Evolutionary conservation across 2,113 vertebrate genomes (phyloP).

Genomic region (Numida meleagris): DNA sequence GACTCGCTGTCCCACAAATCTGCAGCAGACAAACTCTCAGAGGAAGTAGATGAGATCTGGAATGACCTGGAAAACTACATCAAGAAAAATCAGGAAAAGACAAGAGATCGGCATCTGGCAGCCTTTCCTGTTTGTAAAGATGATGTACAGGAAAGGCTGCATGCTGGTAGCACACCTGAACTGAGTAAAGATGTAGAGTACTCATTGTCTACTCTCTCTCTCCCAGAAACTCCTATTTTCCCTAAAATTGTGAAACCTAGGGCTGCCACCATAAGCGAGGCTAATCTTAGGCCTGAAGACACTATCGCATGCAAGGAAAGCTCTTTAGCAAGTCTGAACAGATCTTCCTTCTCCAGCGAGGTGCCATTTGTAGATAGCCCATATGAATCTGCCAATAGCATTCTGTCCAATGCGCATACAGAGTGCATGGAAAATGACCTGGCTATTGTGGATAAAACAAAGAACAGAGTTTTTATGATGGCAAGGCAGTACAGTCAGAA

Average conservation of each 20-base stretch:
- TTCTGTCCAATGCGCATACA: constrained; percentile 70
- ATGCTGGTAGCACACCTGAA: constrained; percentile 58
- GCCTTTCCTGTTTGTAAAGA: constrained; percentile 91
- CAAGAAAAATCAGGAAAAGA: constrained; percentile 93
- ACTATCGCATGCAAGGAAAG: constrained; percentile 72
- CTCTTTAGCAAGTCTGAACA: constrained; percentile 76
- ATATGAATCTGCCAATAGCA: constrained; percentile 74
- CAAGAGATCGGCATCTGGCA: constrained; percentile 89
- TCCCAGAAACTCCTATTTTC: constrained; percentile 81
- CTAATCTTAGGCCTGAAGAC: constrained; percentile 81
- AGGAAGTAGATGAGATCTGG: constrained; percentile 97
- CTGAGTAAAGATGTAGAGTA: constrained; percentile 73
- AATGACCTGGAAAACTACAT: constrained; percentile 98
- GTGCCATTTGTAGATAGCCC: constrained; percentile 79
- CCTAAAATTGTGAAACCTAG: constrained; percentile 79
- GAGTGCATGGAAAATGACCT: constrained; percentile 76
- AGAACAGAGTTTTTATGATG: constrained; percentile 94
- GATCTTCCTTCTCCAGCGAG: constrained; percentile 83
- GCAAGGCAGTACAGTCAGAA: constrained; percentile 98
- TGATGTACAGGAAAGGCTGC: constrained; percentile 68
- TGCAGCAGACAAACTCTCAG: constrained; percentile 86
- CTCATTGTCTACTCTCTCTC: constrained; percentile 70
- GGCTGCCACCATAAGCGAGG: constrained; percentile 81
- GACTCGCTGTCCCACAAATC: constrained; percentile 78
- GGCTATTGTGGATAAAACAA: constrained; percentile 86